Evolutionary conservation across 2,113 vertebrate genomes (phyloP), one percentile per base, ranked within the genome.

Genomic region (Cyphomyrus discorhynchus): DNA sequence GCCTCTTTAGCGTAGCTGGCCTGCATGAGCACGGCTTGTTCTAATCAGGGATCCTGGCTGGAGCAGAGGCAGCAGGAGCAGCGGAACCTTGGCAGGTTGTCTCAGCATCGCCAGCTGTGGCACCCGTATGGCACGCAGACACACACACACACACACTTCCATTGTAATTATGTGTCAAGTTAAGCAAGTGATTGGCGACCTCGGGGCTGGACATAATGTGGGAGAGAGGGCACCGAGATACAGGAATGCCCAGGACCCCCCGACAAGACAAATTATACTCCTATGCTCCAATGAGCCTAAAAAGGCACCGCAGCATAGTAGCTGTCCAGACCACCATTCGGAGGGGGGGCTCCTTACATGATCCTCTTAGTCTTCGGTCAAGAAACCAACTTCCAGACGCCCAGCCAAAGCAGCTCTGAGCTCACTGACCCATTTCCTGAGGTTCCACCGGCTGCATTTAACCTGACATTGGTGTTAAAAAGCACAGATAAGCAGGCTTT

Each of bases 61-160:
- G 92, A 93, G 94, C 93, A 91, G 91, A 93, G 94, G 94, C 93
- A 94, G 94, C 92, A 93, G 93, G 94, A 95, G 94, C 95, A 93
- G 94, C 89, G 93, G 95, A 94, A 93, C 94, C 93, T 95, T 96
- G 96, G 95, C 96, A 96, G 93, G 92, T 87, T 45, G 92, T 94
- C 82, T 87, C 92, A 93, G 92, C 90, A 92, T 92, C 89, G 93
- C 95, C 92, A 94, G 92, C 93, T 92, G 92, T 95, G 95, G 95
- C 96, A 96, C 95, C 93, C 93, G 91, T 96, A 95, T 95, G 95
- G 96, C 95, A n/a, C 42, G 0, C 31, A 35, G 0, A 35, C 27
- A 96, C 96, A 96, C 95, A 96, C 96, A 96, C 95, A 96, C 95
- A 96, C 95, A 96, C 96, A 96, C 95, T 96, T 96, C 94, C 95